Base-by-base conservation (phyloP, 1,140 invertebrate genomes). In the Ectropis grisescens region DNA sequence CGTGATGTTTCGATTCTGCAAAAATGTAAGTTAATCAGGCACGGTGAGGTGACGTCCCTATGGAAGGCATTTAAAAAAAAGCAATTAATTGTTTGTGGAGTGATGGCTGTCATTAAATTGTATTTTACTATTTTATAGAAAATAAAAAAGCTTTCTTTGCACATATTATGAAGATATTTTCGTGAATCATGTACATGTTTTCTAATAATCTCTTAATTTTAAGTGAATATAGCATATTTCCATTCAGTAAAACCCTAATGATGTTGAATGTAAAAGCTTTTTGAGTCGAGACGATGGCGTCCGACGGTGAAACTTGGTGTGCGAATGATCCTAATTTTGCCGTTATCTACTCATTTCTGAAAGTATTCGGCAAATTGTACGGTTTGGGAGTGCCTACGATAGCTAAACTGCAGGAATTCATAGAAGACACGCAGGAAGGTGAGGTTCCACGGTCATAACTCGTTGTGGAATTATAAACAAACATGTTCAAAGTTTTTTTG, bases 281-380 rank as follows among this genome's bases (percentile, higher is more conserved):
- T 51, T 66, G 65, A 78, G 60, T 69, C 65, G 59, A 62, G 78
- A 86, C 90, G 89, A 93, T 93, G 91, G 91, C 91, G 90, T 88
- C 90, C 74, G 90, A 91, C 85, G 88, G 86, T 82, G 90, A 92
- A 87, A 87, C 88, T 85, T 90, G 89, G 68, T 96, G 93, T 88
- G 88, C 91, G 84, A 92, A 89, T 87, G 93, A 97, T 88, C 94
- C 94, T 68, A 95, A 97, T 90, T 97, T 96, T 83, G 94, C 94
- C 58, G 90, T 96, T 75, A 95, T 97, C 81, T 97, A 94, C 85
- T 93, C 93, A 40, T 97, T 97, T 85, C 84, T 96, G 32, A 90
- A 95, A 74, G 90, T 92, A 82, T 97, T 96, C 72, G 91, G 92
- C 22, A 87, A 90, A 76, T 82, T 87, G 70, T 90, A 93, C 67